Conservation (phyloP, 2,113 vertebrate genomes). For the Pseudonaja textilis region DNA sequence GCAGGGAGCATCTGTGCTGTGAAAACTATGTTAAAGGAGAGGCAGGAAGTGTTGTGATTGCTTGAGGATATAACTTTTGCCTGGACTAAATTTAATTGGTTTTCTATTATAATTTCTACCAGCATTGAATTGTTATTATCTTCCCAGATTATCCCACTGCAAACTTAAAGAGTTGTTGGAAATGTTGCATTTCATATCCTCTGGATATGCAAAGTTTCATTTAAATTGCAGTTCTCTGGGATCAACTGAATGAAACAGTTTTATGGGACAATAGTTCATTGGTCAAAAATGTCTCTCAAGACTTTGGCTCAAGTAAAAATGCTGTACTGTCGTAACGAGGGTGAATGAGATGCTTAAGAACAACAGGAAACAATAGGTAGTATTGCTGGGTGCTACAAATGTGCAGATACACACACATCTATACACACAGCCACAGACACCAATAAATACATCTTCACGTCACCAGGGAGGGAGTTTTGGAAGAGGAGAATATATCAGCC, state of each 20-base stretch:
- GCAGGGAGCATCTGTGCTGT: conserved; percentile 17
- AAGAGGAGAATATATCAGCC: not conserved
- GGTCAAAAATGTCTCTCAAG: not conserved
- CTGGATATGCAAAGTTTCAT: not conserved
- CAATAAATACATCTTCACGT: not conserved
- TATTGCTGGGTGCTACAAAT: not conserved
- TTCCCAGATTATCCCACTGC: not conserved
- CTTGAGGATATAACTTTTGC: conserved; percentile 9
- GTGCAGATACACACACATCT: not conserved
- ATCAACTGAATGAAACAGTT: not conserved
- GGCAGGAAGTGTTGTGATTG: conserved; percentile 14
- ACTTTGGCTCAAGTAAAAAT: not conserved
- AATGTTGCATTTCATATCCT: not conserved
- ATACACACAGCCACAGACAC: not conserved
- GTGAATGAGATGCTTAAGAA: not conserved
- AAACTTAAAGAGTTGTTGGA: not conserved
- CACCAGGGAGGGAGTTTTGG: not conserved
- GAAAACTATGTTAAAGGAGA: not conserved
- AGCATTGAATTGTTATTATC: not conserved
- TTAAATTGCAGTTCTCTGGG: rapidly evolving
- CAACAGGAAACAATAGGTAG: not conserved
- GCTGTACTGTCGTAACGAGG: not conserved
- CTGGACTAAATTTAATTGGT: not conserved
- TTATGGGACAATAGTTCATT: not conserved
- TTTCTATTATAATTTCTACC: not conserved